Base-by-base conservation (phyloP, 37 sponge, comb jelly and placozoan species). In the Mnemiopsis leidyi region DNA sequence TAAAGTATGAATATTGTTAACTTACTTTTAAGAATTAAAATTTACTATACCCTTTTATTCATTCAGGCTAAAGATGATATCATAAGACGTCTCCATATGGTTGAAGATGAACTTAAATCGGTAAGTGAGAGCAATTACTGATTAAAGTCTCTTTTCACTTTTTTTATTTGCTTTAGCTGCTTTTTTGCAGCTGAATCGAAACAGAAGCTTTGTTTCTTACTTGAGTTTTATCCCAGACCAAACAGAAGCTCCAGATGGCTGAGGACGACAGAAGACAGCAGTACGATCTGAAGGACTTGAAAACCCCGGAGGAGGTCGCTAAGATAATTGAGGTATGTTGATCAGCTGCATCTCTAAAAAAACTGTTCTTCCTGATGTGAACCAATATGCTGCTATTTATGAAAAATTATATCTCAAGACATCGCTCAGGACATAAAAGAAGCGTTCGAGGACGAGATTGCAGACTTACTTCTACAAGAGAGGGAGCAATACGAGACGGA, bases 341-440 rank as follows among this genome's bases (percentile, higher is more conserved):
- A n/a, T n/a, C n/a, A n/a, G n/a, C n/a, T n/a, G n/a, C n/a, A n/a
- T n/a, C n/a, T n/a, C n/a, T n/a, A n/a, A n/a, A n/a, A n/a, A n/a
- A n/a, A n/a, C n/a, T n/a, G n/a, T n/a, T n/a, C n/a, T n/a, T n/a
- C n/a, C n/a, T n/a, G n/a, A n/a, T n/a, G n/a, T n/a, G n/a, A n/a
- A n/a, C n/a, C n/a, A n/a, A n/a, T n/a, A n/a, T n/a, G n/a, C n/a
- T n/a, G n/a, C n/a, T n/a, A n/a, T n/a, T n/a, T n/a, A n/a, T n/a
- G n/a, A n/a, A n/a, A n/a, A n/a, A n/a, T n/a, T n/a, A n/a, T n/a
- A n/a, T n/a, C n/a, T n/a, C n/a, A n/a, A n/a, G n/a, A n/a, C n/a
- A n/a, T n/a, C n/a, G n/a, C 18, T 32, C 79, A 77, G 90, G 90
- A 85, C 90, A 85, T 85, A 40, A 85, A 85, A 61, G 90, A 85